These are phyloP conservation scores for Fringilla coelebs DNA, from an alignment of 2,797 vertebrate species.

Conservation along the genomic window DNA sequence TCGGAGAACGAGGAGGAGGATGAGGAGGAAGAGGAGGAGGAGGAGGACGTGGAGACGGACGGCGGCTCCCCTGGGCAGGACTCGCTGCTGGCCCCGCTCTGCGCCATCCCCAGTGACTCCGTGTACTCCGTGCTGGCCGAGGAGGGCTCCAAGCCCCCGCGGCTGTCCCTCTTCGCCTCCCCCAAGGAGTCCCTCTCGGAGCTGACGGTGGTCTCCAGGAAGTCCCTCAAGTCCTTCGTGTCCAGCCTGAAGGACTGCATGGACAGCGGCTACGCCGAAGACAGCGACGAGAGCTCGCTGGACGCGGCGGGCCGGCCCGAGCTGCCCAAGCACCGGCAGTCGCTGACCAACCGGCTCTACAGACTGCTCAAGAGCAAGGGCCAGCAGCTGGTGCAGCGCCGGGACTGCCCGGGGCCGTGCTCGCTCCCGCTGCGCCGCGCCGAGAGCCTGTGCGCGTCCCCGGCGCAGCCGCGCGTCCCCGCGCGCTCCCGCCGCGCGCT, in stretches of 20 bases:
- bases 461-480: constrained; percentile 58
- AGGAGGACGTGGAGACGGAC: constrained; percentile 68
- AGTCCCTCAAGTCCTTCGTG: constrained; percentile 81
- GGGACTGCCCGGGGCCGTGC: not conserved
- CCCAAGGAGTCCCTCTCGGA: constrained; percentile 87
- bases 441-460: constrained; percentile 85
- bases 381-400: not conserved
- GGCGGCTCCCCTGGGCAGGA: constrained; percentile 70
- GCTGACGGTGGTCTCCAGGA: constrained; percentile 76
- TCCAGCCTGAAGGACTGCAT: constrained; percentile 84
- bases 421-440: constrained; percentile 76
- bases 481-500: constrained; percentile 86
- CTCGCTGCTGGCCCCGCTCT: constrained; percentile 84
- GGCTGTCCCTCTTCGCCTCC: constrained; percentile 66
- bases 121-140: constrained; percentile 80
- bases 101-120: constrained; percentile 82
- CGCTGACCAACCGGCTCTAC: constrained; percentile 80
- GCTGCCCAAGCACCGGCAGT: constrained; percentile 35
- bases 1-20: constrained; percentile 63
- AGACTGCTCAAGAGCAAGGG: constrained; percentile 82
- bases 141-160: constrained; percentile 62
- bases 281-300: constrained; percentile 80
- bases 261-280: constrained; percentile 92
- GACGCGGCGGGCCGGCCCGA: constrained; percentile 46
- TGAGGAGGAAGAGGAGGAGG: constrained; percentile 67